These are phyloP conservation scores for Falco peregrinus DNA, from an alignment of 2,797 vertebrate genomes.

Conservation along the genomic window DNA sequence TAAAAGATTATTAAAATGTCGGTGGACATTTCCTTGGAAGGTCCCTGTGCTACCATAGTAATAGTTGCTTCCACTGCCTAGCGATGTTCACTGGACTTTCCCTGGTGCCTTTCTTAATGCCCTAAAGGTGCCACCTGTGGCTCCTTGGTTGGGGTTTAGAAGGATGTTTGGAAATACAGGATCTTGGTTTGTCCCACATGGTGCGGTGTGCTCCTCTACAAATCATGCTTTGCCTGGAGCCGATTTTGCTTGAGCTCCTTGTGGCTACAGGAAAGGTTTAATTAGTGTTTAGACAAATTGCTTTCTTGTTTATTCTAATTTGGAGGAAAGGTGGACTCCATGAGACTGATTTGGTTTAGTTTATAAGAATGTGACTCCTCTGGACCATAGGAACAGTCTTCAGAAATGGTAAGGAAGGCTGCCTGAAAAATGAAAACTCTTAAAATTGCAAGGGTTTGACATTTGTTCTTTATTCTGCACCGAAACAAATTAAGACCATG, in stretches of 20 bases:
- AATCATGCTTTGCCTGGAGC: neutral
- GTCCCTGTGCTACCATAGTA: neutral
- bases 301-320: neutral
- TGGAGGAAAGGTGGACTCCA: neutral
- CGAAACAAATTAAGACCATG: neutral
- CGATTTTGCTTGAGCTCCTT: neutral
- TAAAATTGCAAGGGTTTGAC: neutral
- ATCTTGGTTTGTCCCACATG: neutral
- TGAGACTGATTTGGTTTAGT: neutral
- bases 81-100: neutral
- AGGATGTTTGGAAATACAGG: neutral
- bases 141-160: neutral
- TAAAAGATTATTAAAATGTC: neutral
- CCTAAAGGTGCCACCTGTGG: neutral
- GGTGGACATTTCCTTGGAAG: neutral
- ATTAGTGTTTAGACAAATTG: neutral
- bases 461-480: conserved; percentile 3
- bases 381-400: neutral
- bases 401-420: neutral
- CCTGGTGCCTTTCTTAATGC: neutral
- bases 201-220: neutral
- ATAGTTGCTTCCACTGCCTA: neutral
- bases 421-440: neutral
- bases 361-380: neutral
- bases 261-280: neutral